Conservation (phyloP, 2,888 invertebrate genomes). For the Sarcophaga subvicina region DNA sequence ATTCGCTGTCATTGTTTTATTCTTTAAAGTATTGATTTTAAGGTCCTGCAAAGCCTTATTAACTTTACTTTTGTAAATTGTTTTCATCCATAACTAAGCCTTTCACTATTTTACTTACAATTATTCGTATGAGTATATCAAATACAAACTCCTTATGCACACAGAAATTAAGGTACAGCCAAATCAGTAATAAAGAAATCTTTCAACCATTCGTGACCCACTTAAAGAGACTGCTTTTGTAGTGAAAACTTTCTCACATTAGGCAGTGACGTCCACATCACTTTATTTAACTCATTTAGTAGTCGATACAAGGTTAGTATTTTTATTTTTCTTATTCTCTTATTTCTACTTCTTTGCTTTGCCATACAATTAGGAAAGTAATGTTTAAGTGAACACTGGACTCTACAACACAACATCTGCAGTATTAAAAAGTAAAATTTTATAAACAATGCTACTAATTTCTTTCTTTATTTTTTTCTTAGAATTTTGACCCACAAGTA, state of each 20-base stretch:
- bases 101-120: too few species aligned
- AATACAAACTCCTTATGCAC: too few species aligned
- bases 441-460: background rate
- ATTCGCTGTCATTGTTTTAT: too few species aligned
- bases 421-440: constrained; percentile 13
- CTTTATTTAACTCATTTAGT: background rate
- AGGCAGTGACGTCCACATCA: background rate
- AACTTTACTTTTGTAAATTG: too few species aligned
- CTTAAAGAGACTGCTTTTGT: background rate
- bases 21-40: too few species aligned
- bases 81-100: too few species aligned
- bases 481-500: too few species aligned
- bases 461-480: too few species aligned
- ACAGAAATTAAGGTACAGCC: fast-evolving
- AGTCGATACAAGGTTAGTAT: background rate
- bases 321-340: constrained; percentile 12
- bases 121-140: too few species aligned
- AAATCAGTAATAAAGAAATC: background rate
- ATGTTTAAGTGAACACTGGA: constrained; percentile 39
- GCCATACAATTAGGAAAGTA: constrained; percentile 65
- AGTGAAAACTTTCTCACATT: too few species aligned
- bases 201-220: constrained; percentile 9
- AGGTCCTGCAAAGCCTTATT: too few species aligned
- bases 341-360: constrained; percentile 53
- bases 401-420: constrained; percentile 6